phyloP scores from a whole-genome alignment of 2,888 invertebrate species.

The Stegophylla sp. region DNA sequence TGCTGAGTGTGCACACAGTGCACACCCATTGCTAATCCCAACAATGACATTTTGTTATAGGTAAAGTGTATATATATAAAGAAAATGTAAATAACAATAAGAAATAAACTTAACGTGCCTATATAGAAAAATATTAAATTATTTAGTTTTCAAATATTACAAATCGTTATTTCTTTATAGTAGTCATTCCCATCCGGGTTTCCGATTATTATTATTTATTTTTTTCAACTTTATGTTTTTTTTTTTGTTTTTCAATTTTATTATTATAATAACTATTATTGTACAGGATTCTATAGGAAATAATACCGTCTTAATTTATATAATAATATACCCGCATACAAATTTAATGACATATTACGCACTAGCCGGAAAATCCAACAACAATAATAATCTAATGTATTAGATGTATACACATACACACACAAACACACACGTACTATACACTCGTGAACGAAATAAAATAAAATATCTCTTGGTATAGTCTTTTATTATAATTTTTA shows the following conservation, averaged over 20 bases:
- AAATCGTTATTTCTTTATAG: not conserved
- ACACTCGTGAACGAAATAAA: too few species aligned
- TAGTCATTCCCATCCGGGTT: too few species aligned
- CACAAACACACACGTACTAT: too few species aligned
- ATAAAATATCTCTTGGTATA: too few species aligned
- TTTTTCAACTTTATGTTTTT: not conserved
- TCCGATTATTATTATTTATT: not conserved
- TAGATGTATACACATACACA: not conserved
- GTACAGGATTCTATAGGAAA: not conserved
- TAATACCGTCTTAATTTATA: not conserved
- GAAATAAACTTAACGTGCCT: constrained; percentile 34
- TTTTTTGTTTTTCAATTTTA: not conserved
- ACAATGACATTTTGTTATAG: constrained; percentile 43
- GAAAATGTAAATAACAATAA: constrained; percentile 19
- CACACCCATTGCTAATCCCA: constrained; percentile 41
- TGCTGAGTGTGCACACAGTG: constrained; percentile 40
- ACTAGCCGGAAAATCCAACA: not conserved
- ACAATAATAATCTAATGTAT: not conserved
- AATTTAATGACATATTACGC: not conserved
- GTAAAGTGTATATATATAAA: constrained; percentile 32
- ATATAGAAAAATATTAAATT: constrained; percentile 15
- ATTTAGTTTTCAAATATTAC: constrained; percentile 24
- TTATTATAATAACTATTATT: not conserved
- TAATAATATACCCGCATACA: not conserved
- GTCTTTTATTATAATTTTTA: too few species aligned